Evolutionary conservation across 1,140 invertebrate genomes (phyloP).

Genomic region (Megathymus violae): DNA sequence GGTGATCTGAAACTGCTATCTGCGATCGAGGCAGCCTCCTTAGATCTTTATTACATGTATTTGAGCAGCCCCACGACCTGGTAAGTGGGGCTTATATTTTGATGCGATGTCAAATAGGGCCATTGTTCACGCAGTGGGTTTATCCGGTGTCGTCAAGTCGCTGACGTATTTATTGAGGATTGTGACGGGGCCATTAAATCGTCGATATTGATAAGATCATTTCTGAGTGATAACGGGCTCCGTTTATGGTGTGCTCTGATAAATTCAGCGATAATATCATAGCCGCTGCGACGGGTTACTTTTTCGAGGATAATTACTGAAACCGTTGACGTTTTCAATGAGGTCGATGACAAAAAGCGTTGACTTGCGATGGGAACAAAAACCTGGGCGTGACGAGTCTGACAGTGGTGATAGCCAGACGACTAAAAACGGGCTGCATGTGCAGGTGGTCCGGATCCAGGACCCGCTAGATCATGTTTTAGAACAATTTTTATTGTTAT

Average conservation of each 20-base stretch:
- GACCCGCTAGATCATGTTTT: neutral
- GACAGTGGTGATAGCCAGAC: neutral
- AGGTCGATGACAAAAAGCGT: neutral
- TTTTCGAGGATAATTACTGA: constrained; percentile 24
- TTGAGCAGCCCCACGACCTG: constrained; percentile 40
- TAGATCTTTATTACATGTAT: constrained; percentile 82
- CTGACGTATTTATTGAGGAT: constrained; percentile 76
- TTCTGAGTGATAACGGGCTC: constrained; percentile 47
- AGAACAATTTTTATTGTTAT: neutral
- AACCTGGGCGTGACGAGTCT: constrained; percentile 3
- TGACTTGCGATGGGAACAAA: neutral
- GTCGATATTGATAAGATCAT: constrained; percentile 67
- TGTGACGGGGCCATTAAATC: constrained; percentile 59
- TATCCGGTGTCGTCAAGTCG: constrained; percentile 52
- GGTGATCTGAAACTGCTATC: constrained; percentile 79
- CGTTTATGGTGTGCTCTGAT: constrained; percentile 17
- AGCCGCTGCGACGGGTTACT: constrained; percentile 20
- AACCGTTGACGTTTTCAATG: constrained; percentile 8
- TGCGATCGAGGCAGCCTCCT: constrained; percentile 69
- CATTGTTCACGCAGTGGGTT: constrained; percentile 61
- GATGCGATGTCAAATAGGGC: constrained; percentile 67
- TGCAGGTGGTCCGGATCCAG: constrained; percentile 1
- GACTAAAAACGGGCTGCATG: neutral
- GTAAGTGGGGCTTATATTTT: constrained; percentile 45
- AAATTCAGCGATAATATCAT: constrained; percentile 31